Evolutionary conservation across 2,113 vertebrate genomes (phyloP), one percentile per base, ranked within the genome.

Genomic region (Hippocampus abdominalis): DNA sequence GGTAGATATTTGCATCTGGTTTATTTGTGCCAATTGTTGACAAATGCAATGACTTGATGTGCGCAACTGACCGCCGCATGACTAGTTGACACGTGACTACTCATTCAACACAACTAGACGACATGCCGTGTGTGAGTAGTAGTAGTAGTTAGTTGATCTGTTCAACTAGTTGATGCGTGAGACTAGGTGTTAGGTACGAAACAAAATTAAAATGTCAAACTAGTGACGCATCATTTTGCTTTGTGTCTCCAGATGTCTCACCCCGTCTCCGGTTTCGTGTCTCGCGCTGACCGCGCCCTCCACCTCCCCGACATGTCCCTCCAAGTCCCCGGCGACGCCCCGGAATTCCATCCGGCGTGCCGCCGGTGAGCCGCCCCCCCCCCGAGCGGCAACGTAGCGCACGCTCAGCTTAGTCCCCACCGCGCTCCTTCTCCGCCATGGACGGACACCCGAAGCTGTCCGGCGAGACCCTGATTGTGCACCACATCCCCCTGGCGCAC

Each of bases 401-500:
- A 6, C 53, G 1, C 36, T 23, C 20, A 16, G 12, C 56, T 65
- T 9, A 66, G 21, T 57, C 70, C 66, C 59, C 15, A 8, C 51
- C 63, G 51, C 59, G 2, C 25, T 61, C 40, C 64, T 21, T 32
- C 57, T 16, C 75, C 66, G 82, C n/a, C 69, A 98, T 99, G 97
- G 94, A 95, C 94, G 95, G 95, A 92, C 90, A 95, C 56, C 94
- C 93, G 15, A 96, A 97, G 85, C 92, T 98, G 82, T 90, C 95
- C 16, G 96, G 96, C 48, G 97, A 99, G 86, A 97, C 97, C 0
- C 90, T 99, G 84, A 96, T 99, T 13, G 97, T 99, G 75, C 97
- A 98, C 86, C 97, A 99, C 87, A 96, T 99, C 73, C 97, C 97
- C 15, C 91, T 99, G 88, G 95, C 99, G 70, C 96, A 99, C 76